phyloP scores from a whole-genome alignment of 2,797 vertebrate species.

The Neosilurus hyrtlii region DNA sequence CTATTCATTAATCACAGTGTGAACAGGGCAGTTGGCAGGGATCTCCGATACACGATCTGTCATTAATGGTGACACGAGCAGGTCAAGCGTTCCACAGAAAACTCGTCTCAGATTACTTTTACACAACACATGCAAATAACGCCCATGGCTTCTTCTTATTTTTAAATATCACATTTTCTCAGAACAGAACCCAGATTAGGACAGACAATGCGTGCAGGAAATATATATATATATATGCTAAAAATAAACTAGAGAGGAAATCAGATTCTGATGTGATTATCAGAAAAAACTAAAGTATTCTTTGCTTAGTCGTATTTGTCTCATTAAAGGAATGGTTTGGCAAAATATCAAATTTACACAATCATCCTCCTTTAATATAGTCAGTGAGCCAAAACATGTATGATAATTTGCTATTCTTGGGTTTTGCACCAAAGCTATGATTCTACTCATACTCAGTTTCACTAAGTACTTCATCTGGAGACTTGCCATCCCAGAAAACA shows the following conservation, averaged over 20 bases:
- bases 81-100: slow-evolving; percentile 33
- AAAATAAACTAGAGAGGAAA: slow-evolving; percentile 17
- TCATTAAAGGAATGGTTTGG: background rate
- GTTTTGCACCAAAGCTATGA: background rate
- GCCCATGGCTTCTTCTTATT: slow-evolving; percentile 11
- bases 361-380: background rate
- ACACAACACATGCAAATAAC: slow-evolving; percentile 50
- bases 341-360: background rate
- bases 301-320: background rate
- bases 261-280: slow-evolving; percentile 6
- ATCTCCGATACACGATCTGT: slow-evolving; percentile 7
- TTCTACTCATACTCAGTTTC: background rate
- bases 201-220: slow-evolving; percentile 43
- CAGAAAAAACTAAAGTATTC: background rate
- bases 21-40: slow-evolving; percentile 23
- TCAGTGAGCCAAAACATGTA: background rate
- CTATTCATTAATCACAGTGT: slow-evolving; percentile 14
- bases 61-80: slow-evolving; percentile 32
- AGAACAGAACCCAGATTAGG: slow-evolving; percentile 41
- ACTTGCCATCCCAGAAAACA: background rate
- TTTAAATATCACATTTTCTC: slow-evolving; percentile 43
- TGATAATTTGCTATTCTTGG: background rate
- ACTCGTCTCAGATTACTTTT: slow-evolving; percentile 44
- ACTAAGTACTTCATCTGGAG: background rate
- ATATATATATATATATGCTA: slow-evolving; percentile 13